These are phyloP conservation scores for Pelmatolapia mariae DNA, from an alignment of 2,113 vertebrate genomes.

Conservation along the genomic window DNA sequence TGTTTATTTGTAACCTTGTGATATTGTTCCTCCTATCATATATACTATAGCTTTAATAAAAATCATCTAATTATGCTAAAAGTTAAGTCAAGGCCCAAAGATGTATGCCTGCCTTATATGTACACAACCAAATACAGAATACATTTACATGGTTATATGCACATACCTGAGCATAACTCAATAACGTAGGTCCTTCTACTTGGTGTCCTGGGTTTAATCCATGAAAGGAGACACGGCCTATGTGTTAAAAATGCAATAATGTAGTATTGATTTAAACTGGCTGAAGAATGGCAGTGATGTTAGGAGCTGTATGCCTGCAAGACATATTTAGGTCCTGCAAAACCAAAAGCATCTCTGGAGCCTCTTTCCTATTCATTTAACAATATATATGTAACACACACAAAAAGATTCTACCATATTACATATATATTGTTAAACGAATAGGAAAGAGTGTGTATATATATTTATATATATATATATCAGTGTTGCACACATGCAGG, in stretches of 20 bases:
- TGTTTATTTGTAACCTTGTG: slow-evolving; percentile 68
- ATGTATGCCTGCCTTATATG: slow-evolving; percentile 60
- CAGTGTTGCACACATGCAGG: background rate
- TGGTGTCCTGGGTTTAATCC: slow-evolving; percentile 64
- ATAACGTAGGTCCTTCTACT: slow-evolving; percentile 63
- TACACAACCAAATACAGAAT: slow-evolving; percentile 68
- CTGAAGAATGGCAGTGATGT: slow-evolving; percentile 42
- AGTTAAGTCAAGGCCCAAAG: slow-evolving; percentile 58
- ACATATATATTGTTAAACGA: slow-evolving; percentile 18
- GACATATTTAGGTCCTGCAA: slow-evolving; percentile 27
- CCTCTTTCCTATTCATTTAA: background rate
- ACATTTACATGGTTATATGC: slow-evolving; percentile 76
- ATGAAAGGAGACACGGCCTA: slow-evolving; percentile 49
- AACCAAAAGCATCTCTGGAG: slow-evolving; percentile 18
- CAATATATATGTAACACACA: background rate
- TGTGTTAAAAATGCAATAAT: slow-evolving; percentile 46
- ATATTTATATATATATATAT: background rate
- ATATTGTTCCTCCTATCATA: slow-evolving; percentile 63
- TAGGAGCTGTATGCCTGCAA: background rate
- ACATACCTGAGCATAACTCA: slow-evolving; percentile 80
- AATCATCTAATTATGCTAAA: slow-evolving; percentile 69
- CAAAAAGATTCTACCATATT: background rate
- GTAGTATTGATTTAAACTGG: slow-evolving; percentile 32
- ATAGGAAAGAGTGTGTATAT: background rate
- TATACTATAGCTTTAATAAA: slow-evolving; percentile 67